A percentile compares a stretch with the other conserved stretches of the same genome.
These are phyloP conservation scores for Diarsia dahlii DNA, from an alignment of 2,888 invertebrate genomes.

Conservation along the genomic window DNA sequence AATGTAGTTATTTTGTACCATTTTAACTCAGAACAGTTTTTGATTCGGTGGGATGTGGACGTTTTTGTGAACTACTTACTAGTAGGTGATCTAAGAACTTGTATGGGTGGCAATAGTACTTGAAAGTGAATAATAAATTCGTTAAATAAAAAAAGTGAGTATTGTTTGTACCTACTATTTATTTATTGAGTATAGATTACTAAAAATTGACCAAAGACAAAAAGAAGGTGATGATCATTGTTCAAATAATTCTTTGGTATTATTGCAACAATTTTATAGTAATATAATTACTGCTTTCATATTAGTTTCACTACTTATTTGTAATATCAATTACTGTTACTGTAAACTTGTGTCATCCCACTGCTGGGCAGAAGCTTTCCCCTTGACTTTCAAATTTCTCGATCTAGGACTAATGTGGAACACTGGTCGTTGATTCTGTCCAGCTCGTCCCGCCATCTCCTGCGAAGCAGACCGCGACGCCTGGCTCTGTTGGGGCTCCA, in stretches of 20 bases:
- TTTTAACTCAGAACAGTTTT: slow-evolving; percentile 9
- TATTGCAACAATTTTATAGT: background rate
- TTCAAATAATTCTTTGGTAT: background rate
- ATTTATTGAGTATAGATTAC: too few relatives aligned
- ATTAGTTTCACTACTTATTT: background rate
- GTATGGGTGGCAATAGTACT: background rate
- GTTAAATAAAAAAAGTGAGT: background rate
- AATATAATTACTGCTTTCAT: background rate
- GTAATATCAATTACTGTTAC: background rate
- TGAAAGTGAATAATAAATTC: background rate
- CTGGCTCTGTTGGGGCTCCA: too few relatives aligned
- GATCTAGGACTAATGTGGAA: too few relatives aligned
- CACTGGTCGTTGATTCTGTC: too few relatives aligned
- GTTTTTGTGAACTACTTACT: slow-evolving; percentile 2
- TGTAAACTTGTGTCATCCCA: too few relatives aligned
- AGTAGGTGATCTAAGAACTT: background rate
- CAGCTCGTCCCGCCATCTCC: too few relatives aligned
- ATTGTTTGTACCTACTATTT: too few relatives aligned
- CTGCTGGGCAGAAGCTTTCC: too few relatives aligned
- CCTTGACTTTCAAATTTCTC: too few relatives aligned
- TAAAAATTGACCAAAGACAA: background rate
- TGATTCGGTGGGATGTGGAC: slow-evolving; percentile 13
- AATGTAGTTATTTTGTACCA: background rate
- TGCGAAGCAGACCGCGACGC: too few relatives aligned
- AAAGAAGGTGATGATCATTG: background rate